phyloP scores from a whole-genome alignment of 2,113 vertebrate genomes.

The Eptesicus fuscus region DNA sequence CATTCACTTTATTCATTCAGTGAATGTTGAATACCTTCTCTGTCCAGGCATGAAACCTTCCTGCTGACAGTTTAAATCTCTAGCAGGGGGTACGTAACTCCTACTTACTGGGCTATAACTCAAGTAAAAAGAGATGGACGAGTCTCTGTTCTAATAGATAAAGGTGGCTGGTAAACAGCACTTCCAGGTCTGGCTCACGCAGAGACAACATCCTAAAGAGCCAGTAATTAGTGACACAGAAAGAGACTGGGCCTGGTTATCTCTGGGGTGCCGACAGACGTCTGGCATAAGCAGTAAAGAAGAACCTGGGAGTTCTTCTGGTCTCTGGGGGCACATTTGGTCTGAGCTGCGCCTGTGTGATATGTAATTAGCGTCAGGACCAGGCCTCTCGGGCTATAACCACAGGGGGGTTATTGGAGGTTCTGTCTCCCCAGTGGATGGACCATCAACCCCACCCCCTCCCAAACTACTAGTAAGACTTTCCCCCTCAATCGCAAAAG shows the following conservation, averaged over 20 bases:
- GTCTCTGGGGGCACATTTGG: neutral
- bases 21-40: neutral
- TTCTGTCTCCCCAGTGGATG: neutral
- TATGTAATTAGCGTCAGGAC: neutral
- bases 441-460: no score
- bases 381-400: neutral
- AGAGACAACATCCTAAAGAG: neutral
- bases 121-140: neutral
- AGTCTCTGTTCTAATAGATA: slow-evolving; percentile 39
- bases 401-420: neutral
- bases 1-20: neutral
- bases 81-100: neutral
- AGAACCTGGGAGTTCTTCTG: neutral
- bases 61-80: neutral
- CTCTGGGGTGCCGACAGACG: neutral
- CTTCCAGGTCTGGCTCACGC: neutral
- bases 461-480: neutral
- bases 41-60: neutral
- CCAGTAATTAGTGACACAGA: slow-evolving; percentile 48
- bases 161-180: slow-evolving; percentile 38
- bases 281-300: neutral
- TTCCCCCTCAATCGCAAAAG: neutral
- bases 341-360: neutral
- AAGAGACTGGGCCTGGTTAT: neutral
- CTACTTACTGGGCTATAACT: slow-evolving; percentile 3